Base-by-base conservation (phyloP, 2,797 vertebrate genomes). In the Neomorphus geoffroyi region DNA sequence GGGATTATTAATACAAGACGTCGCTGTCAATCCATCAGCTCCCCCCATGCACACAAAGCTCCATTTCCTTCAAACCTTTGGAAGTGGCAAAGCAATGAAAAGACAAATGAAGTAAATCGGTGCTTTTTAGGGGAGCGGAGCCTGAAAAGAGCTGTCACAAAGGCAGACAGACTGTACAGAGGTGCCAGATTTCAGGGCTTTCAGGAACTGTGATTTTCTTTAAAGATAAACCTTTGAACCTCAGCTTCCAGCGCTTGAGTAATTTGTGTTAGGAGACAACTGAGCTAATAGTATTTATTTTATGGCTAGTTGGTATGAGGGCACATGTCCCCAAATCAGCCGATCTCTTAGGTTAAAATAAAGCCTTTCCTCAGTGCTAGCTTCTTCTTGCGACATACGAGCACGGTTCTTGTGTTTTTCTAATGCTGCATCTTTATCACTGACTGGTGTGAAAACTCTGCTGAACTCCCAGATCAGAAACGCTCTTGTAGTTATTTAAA, bases 11-110 rank as follows among this genome's bases (percentile, higher is more conserved):
- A 45, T 50, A 80, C 32, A 65, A 90, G 75, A 56, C 2, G 0
- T 35, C 6, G 6, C 75, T 89, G 84, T 21, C 86, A 60, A 57
- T 71, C 21, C 80, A 8, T 69, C 80, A 73, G 62, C 62, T 90
- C 41, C 33, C 62, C 28, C 18, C 0, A 3, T 1, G 1, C 0
- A 0, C 39, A 30, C 2, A 1, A 26, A 79, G 48, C 46, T 81
- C 64, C 48, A 7, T 8, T 45, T 78, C 83, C 74, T 73, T 46
- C 39, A 0, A n/a, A 66, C 33, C 50, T 80, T 7, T 13, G 50
- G 45, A 30, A 72, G 2, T 24, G 77, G 45, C 80, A 93, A n/a
- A 75, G 57, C 48, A 75, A 58, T n/a, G 30, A n/a, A 75, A 80
- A 79, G 46, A 75, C 46, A 94, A 84, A 86, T n/a, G 21, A 75